Conservation (phyloP, 2,797 vertebrate species). For the Ptychadena robeensis region DNA sequence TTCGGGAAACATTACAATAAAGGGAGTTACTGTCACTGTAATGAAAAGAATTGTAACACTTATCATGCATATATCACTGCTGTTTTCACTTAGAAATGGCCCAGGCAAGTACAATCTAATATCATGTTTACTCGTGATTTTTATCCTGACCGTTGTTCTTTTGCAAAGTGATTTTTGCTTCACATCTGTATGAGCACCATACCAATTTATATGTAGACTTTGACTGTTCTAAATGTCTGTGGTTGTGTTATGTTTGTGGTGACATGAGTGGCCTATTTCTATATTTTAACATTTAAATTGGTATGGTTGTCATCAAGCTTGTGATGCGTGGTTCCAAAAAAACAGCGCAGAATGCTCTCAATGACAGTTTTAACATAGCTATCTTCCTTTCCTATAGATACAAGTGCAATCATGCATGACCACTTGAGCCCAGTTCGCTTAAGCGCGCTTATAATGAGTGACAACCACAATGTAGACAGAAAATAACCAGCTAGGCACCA, state of each 20-base stretch:
- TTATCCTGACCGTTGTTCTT: no score
- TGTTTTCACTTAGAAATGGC: no score
- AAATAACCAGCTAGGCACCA: constrained; percentile 35
- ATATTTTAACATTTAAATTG: background rate
- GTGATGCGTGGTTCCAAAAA: background rate
- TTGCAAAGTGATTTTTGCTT: no score
- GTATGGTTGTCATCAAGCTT: background rate
- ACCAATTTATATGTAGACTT: background rate
- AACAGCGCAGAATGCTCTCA: background rate
- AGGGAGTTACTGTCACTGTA: no score
- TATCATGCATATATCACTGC: no score
- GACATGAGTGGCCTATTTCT: background rate
- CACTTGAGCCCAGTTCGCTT: constrained; percentile 33
- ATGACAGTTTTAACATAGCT: constrained; percentile 4
- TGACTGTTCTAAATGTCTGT: background rate
- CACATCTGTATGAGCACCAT: no score
- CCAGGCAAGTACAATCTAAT: no score
- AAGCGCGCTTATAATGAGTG: constrained; percentile 43
- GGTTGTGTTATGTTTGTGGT: background rate
- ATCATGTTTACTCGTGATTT: no score
- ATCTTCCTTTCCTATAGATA: background rate
- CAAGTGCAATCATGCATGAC: constrained; percentile 13
- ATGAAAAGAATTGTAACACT: no score
- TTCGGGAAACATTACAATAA: no score
- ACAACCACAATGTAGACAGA: constrained; percentile 31